A percentile compares a stretch with the other conserved stretches of the same genome.
phyloP scores from a whole-genome alignment of 2,113 vertebrate genomes.

The Isichthys henryi region DNA sequence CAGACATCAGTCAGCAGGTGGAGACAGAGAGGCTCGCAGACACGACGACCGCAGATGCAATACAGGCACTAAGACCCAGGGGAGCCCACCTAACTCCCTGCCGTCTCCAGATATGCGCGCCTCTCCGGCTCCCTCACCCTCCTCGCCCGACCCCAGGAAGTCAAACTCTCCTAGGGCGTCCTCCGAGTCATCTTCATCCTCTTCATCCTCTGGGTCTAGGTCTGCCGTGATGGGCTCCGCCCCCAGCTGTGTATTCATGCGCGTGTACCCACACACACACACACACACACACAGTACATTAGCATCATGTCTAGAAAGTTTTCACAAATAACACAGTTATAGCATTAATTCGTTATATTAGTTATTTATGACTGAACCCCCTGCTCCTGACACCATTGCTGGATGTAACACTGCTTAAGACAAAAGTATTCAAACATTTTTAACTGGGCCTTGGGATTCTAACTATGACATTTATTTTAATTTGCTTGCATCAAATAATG shows the following conservation, averaged over 20 bases:
- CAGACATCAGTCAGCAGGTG: constrained; percentile 39
- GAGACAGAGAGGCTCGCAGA: constrained; percentile 14
- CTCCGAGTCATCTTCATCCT: constrained; percentile 82
- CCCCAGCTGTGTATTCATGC: constrained; percentile 51
- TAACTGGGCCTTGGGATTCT: neutral
- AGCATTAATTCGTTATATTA: neutral
- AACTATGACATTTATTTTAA: neutral
- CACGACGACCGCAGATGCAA: neutral
- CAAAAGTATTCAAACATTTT: neutral
- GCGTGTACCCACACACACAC: neutral
- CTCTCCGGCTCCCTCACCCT: constrained; percentile 72
- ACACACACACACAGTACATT: neutral
- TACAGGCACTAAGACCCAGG: neutral
- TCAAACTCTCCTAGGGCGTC: constrained; percentile 84
- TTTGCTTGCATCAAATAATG: neutral
- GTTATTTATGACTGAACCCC: neutral
- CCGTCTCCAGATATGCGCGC: constrained; percentile 70
- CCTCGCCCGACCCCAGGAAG: constrained; percentile 80
- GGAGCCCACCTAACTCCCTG: constrained; percentile 69
- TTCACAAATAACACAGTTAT: neutral
- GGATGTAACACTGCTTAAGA: neutral
- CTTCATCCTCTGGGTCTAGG: constrained; percentile 76
- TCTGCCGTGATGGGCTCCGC: constrained; percentile 72
- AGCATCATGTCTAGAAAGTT: neutral
- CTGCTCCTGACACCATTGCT: neutral